phyloP scores from a whole-genome alignment of 1,140 invertebrate species.

The Lutraria rhynchaena region DNA sequence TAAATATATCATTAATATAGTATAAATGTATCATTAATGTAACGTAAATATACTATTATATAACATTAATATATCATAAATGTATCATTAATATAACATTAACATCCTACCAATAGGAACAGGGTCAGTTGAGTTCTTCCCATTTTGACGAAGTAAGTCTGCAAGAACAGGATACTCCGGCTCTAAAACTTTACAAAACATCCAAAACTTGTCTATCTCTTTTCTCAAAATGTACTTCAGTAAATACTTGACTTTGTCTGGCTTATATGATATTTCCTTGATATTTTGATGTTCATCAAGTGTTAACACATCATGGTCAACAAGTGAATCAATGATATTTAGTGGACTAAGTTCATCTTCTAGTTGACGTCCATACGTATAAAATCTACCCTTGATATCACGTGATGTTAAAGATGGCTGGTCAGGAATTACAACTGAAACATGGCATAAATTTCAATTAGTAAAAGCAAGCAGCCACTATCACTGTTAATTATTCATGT shows the following conservation, averaged over 20 bases:
- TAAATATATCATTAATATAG: not conserved
- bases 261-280: conserved; percentile 9
- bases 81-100: not conserved
- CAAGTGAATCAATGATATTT: conserved; percentile 17
- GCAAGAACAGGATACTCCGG: not conserved
- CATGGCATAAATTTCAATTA: no score
- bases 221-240: conserved; percentile 15
- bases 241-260: conserved; percentile 3
- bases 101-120: not conserved
- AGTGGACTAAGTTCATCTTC: conserved; percentile 28
- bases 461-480: no score
- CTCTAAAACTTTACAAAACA: conserved; percentile 4
- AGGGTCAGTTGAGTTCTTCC: not conserved
- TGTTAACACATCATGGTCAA: not conserved
- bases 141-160: not conserved
- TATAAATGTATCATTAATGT: not conserved
- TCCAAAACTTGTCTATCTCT: not conserved
- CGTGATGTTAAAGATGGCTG: not conserved
- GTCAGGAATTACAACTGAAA: no score
- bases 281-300: conserved; percentile 32
- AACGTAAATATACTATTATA: not conserved
- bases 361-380: not conserved
- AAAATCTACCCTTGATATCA: conserved; percentile 10
- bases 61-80: not conserved
- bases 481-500: no score